phyloP scores from a whole-genome alignment of 2,888 invertebrate species.

The Mamestra brassicae region DNA sequence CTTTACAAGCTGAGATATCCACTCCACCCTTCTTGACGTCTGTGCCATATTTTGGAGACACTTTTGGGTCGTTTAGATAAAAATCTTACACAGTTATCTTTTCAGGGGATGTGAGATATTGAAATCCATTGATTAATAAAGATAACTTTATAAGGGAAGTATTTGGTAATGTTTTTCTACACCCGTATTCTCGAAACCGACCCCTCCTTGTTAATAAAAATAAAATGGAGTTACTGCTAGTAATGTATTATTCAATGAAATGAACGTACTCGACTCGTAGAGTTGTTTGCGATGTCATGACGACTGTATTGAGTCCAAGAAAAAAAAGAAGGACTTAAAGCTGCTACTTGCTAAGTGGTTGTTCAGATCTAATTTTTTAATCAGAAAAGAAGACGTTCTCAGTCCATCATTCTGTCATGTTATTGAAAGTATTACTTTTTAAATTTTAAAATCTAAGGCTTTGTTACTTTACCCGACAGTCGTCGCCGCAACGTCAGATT shows the following conservation, averaged over 20 bases:
- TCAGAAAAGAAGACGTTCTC: not conserved
- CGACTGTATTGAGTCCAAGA: too few species aligned
- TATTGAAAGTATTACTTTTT: not conserved
- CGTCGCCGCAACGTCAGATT: slow-evolving; percentile 2
- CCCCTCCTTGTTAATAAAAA: too few species aligned
- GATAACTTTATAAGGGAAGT: too few species aligned
- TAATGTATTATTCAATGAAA: too few species aligned
- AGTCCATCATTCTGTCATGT: not conserved
- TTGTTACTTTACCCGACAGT: not conserved
- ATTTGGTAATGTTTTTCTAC: not conserved
- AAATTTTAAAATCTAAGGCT: slow-evolving; percentile 5
- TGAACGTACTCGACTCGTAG: too few species aligned
- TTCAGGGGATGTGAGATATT: not conserved
- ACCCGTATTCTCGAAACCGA: too few species aligned
- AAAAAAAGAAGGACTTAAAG: too few species aligned
- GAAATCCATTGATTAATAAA: not conserved
- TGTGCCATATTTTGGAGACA: slow-evolving; percentile 27
- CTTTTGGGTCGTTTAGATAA: slow-evolving; percentile 23
- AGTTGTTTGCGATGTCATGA: too few species aligned
- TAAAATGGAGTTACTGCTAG: too few species aligned
- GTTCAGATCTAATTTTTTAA: too few species aligned
- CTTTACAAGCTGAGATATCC: slow-evolving; percentile 18
- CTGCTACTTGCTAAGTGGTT: too few species aligned
- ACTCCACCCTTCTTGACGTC: slow-evolving; percentile 21
- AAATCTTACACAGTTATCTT: slow-evolving; percentile 14